Evolutionary conservation across 1,140 invertebrate genomes (phyloP).

Genomic region (Parasteatoda tepidariorum): DNA sequence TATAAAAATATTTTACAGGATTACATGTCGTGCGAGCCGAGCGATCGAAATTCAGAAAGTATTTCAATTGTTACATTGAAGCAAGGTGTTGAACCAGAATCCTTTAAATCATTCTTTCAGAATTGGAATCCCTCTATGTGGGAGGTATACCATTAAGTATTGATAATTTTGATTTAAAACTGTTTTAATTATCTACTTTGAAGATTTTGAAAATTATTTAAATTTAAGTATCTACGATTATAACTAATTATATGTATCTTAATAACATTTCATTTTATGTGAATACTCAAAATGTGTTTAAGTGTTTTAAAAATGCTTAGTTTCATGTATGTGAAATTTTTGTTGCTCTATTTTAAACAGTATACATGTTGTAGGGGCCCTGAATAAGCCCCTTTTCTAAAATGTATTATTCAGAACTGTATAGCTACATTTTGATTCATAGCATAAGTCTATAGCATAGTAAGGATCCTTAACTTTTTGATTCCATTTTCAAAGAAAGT

Average conservation of each 20-base stretch:
- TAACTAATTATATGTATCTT: background rate
- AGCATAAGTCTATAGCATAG: too few species aligned
- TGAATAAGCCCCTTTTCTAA: too few species aligned
- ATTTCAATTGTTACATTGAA: slow-evolving; percentile 75
- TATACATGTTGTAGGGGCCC: too few species aligned
- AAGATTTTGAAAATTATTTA: background rate
- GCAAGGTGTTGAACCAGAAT: slow-evolving; percentile 77
- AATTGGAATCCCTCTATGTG: slow-evolving; percentile 76
- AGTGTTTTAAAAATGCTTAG: too few species aligned
- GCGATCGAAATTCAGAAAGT: slow-evolving; percentile 72
- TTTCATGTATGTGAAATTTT: too few species aligned
- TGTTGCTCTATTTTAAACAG: too few species aligned
- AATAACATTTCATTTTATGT: background rate
- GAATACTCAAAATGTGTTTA: background rate
- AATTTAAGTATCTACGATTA: too few species aligned
- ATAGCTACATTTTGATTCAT: too few species aligned
- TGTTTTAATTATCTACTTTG: background rate
- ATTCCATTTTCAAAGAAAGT: too few species aligned
- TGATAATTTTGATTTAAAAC: background rate
- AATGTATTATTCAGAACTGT: too few species aligned
- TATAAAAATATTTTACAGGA: too few species aligned
- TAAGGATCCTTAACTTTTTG: too few species aligned
- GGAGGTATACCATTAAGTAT: slow-evolving; percentile 70
- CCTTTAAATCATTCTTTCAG: slow-evolving; percentile 78
- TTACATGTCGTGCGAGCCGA: slow-evolving; percentile 72